A percentile compares a stretch with the other conserved stretches of the same genome.
Conservation (phyloP, 2,113 vertebrate species). For the Ancistrus triradiatus region DNA sequence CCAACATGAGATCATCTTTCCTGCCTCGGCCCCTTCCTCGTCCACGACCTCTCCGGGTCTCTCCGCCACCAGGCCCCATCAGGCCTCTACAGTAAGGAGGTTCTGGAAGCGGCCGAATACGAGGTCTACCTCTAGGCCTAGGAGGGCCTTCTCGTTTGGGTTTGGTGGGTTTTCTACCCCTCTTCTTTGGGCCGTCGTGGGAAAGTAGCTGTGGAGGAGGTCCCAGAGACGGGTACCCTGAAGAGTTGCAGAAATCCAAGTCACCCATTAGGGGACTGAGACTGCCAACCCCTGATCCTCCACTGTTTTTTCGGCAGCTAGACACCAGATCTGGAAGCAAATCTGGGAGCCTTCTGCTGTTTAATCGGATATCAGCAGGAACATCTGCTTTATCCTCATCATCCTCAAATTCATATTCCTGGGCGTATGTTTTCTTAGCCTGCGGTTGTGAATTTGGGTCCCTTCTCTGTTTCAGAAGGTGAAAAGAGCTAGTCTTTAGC, state of each 20-base stretch:
- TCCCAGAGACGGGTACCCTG: conserved; percentile 65
- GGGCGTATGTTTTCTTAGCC: conserved; percentile 79
- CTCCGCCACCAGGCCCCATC: conserved; percentile 64
- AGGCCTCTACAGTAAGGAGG: conserved; percentile 63
- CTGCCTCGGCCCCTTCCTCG: conserved; percentile 63
- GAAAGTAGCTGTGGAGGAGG: conserved; percentile 58
- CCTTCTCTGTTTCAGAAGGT: conserved; percentile 80
- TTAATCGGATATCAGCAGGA: conserved; percentile 86
- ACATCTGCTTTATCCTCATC: conserved; percentile 85
- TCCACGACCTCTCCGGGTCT: conserved; percentile 58
- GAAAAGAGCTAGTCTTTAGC: conserved; percentile 85
- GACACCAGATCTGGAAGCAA: conserved; percentile 84
- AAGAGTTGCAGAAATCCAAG: conserved; percentile 78
- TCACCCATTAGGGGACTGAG: conserved; percentile 80
- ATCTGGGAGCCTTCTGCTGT: conserved; percentile 79
- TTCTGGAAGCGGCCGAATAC: conserved; percentile 81
- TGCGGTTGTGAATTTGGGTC: conserved; percentile 63
- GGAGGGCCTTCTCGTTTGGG: conserved; percentile 86
- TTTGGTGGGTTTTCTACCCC: conserved; percentile 84
- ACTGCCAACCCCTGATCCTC: conserved; percentile 51
- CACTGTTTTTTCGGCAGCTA: conserved; percentile 73
- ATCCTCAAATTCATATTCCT: conserved; percentile 88
- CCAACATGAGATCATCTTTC: conserved; percentile 58
- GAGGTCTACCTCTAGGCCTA: conserved; percentile 77
- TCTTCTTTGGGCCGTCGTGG: conserved; percentile 74